A percentile compares a stretch with the other conserved stretches of the same genome.
Evolutionary conservation across 2,113 vertebrate species (phyloP).

Genomic region (Cercocebus atys): DNA sequence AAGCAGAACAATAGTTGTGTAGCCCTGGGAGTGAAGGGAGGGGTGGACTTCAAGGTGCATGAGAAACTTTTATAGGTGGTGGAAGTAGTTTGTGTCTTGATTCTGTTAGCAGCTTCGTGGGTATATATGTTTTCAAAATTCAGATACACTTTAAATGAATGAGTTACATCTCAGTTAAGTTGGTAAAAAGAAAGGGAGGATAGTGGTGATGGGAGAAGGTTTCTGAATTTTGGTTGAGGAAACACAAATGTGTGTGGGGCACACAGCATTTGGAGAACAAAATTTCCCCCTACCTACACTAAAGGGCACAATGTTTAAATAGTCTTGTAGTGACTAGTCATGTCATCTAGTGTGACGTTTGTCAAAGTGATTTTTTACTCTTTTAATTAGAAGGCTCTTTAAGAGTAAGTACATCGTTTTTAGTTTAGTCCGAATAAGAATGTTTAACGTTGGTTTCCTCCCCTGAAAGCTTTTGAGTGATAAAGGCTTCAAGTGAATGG

Average conservation of each 20-base stretch:
- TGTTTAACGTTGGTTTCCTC: background rate
- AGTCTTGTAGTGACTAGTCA: background rate
- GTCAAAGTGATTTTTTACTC: background rate
- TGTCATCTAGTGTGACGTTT: background rate
- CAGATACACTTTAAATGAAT: background rate
- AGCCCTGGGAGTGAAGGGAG: background rate
- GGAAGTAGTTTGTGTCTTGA: background rate
- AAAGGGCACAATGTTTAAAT: background rate
- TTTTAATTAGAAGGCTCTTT: background rate
- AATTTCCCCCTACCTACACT: background rate
- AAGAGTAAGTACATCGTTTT: background rate
- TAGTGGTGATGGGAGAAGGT: background rate
- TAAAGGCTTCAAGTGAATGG: background rate
- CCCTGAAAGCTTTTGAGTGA: background rate
- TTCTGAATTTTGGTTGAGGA: background rate
- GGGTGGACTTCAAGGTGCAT: background rate
- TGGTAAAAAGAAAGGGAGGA: background rate
- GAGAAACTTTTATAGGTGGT: background rate
- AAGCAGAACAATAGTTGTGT: background rate
- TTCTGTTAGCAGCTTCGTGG: background rate
- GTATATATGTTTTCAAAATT: background rate
- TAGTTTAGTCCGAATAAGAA: background rate
- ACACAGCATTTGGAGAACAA: background rate
- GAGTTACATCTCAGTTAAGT: background rate
- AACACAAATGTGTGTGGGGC: no score